Conservation (phyloP, 1,140 invertebrate genomes). For the Drosophila guanche region DNA sequence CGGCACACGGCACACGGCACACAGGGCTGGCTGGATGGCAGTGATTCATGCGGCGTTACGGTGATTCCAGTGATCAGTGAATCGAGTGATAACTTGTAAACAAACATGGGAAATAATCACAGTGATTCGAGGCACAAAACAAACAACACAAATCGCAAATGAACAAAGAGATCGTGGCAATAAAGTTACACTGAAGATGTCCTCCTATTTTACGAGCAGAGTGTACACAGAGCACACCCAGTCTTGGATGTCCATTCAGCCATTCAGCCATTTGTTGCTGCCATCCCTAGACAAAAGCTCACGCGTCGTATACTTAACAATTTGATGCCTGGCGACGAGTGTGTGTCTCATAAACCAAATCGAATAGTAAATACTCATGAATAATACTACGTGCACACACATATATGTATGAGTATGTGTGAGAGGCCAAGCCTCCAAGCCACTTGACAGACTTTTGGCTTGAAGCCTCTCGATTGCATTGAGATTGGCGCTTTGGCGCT, state of each 20-base stretch:
- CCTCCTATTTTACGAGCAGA: no score
- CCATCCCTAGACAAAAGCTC: conserved; percentile 59
- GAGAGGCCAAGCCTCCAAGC: conserved; percentile 67
- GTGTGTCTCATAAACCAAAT: conserved; percentile 58
- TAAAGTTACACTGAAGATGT: no score
- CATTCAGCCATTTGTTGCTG: conserved; percentile 57
- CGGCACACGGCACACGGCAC: conserved; percentile 34
- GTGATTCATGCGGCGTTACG: conserved; percentile 39
- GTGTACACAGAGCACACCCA: no score
- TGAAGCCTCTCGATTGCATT: conserved; percentile 49
- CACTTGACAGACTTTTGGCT: conserved; percentile 70
- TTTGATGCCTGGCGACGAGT: conserved; percentile 46
- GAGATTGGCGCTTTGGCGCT: conserved; percentile 44
- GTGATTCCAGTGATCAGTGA: conserved; percentile 41
- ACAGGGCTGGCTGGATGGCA: conserved; percentile 28
- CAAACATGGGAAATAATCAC: conserved; percentile 10
- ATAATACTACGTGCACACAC: conserved; percentile 32
- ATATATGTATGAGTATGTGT: conserved; percentile 13
- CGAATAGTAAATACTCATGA: conserved; percentile 71
- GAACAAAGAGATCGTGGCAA: no score
- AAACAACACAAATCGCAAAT: no score
- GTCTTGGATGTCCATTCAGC: conserved; percentile 19
- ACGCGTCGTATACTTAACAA: conserved; percentile 71
- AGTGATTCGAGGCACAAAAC: neutral
- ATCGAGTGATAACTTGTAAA: conserved; percentile 40